Evolutionary conservation across 2,113 vertebrate species (phyloP).

Genomic region (Limnothrissa miodon): DNA sequence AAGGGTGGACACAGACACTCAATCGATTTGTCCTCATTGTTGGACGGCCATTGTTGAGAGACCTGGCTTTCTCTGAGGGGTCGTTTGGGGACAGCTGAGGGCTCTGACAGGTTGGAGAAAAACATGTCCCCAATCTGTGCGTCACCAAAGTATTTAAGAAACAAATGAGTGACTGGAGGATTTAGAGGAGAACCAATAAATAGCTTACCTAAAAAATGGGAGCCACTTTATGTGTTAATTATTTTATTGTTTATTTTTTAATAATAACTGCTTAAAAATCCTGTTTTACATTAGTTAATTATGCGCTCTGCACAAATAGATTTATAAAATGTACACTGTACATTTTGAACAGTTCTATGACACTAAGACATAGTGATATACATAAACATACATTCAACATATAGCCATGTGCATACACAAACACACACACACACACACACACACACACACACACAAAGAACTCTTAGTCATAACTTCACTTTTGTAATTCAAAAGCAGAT

Average conservation of each 20-base stretch:
- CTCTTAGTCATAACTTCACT: no score
- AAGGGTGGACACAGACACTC: conserved; percentile 61
- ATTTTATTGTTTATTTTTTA: background rate
- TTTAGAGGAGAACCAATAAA: background rate
- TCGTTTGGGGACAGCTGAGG: conserved; percentile 57
- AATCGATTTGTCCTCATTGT: conserved; percentile 74
- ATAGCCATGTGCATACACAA: background rate
- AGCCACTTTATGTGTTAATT: background rate
- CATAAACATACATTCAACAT: background rate
- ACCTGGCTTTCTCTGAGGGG: conserved; percentile 52
- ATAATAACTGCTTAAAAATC: background rate
- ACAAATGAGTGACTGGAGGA: background rate
- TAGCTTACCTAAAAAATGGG: background rate
- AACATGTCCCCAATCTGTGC: conserved; percentile 42
- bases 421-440: background rate
- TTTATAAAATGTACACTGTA: no score
- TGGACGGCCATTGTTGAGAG: conserved; percentile 47
- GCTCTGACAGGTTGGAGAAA: conserved; percentile 40
- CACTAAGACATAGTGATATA: no score
- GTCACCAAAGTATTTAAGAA: conserved; percentile 21
- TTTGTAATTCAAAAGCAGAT: no score
- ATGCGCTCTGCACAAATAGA: background rate
- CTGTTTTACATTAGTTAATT: background rate
- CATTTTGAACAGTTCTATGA: no score
- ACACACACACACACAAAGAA: background rate